Evolutionary conservation across 2,888 invertebrate genomes (phyloP), one percentile per base, ranked within the genome.

Genomic region (Ophonus ardosiacus): DNA sequence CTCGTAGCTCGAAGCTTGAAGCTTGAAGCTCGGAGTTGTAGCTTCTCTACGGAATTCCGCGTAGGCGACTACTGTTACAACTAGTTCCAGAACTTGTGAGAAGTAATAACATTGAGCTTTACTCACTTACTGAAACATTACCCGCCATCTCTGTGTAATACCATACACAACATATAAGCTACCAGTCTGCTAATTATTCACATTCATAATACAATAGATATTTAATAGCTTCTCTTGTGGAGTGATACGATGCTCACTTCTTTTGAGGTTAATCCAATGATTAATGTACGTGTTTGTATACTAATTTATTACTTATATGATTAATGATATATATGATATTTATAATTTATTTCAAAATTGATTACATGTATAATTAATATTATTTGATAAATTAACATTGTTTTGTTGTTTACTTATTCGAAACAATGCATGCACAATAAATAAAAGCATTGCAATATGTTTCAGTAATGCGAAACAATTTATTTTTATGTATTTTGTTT

Each of bases 81-180:
- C 43, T 51, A 21, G 13, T 8, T 24, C 63, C 0, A 21, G 18
- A 63, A 63, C 63, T 63, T 24, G 24, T 7, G 24, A 63, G 63
- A 63, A 63, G 63, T 63, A 63, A 63, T 63, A 63, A 63, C 21
- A 24, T 63, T 63, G 63, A 24, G 63, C 24, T 63, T 59, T 63
- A 63, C 21, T 21, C 24, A 63, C 63, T 63, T 24, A 63, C 63
- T 63, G 63, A 63, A 63, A 63, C 63, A 63, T 63, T 63, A 63
- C 24, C 24, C 63, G 13, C 21, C 18, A 63, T 18, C 21, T 63
- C 63, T 63, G 18, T 21, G 24, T 63, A 21, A 63, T 63, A 8
- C 63, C 24, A 0, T 63, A 21, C 24, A 21, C 0, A 13, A 21
- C 21, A 13, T 21, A 13, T 21, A 31, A 31, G 31, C 31, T 18